Evolutionary conservation across 2,888 invertebrate species (phyloP), one percentile per base, ranked within the genome.

Genomic region (Sisyra terminalis): DNA sequence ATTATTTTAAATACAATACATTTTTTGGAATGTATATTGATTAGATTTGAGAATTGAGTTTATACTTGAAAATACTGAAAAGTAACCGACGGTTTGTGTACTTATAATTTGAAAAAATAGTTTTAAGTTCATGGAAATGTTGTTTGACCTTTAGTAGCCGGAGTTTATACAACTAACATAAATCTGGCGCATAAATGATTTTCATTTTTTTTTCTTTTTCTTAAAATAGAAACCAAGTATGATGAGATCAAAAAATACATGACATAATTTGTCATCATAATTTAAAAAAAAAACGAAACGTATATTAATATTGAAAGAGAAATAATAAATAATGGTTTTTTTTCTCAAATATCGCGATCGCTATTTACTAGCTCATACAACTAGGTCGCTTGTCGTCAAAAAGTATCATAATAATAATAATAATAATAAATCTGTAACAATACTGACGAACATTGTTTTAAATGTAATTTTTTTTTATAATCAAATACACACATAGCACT

Each of bases 221-320:
- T 24, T 31, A 24, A 41, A 32, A 18, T 41, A 41, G 10, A 31
- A 31, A 30, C 17, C 24, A 32, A 41, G 9, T 41, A 34, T 10
- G 16, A 31, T 13, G 32, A 40, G 31, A 40, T n/a, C 10, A 16
- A 32, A 15, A 34, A 15, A 17, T 32, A 40, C 13, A n/a, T 24
- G 32, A 32, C 16, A n/a, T n/a, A n/a, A n/a, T 24, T 24, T 7
- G 24, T 24, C 24, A 24, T 24, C 3, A 24, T 24, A 24, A 24
- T 24, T 24, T 24, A 24, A 24, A 24, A 24, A 24, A 32, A 34
- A 30, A 15, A 30, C 10, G 31, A 15, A 42, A 16, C 17, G 24
- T 15, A 31, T 11, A 35, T 35, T 13, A 35, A 2, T n/a, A 35
- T 7, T 35, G 3, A 34, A 14, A 24, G 24, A 24, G 24, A 24